Percentiles rank a stretch among this genome's conserved stretches.
phyloP scores from a whole-genome alignment of 2,113 vertebrate genomes.

The Gymnocephalus cernua region DNA sequence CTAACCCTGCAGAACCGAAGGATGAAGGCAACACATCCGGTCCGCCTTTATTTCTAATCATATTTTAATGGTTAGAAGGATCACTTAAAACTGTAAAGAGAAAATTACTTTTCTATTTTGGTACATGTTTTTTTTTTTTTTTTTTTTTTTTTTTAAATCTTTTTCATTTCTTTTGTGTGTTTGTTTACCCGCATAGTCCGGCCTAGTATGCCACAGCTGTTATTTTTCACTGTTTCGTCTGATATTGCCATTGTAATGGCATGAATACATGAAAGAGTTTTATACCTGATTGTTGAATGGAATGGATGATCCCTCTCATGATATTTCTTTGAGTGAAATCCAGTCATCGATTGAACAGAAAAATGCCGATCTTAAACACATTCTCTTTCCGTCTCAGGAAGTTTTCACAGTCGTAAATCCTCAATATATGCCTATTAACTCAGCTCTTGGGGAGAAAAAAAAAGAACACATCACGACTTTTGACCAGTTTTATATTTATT shows the following conservation, averaged over 20 bases:
- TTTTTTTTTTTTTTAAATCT: too few relatives aligned
- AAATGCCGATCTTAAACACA: background rate
- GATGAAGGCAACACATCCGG: background rate
- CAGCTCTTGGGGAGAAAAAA: background rate
- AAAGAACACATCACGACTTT: background rate
- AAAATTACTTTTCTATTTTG: slow-evolving; percentile 1
- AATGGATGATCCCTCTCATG: background rate
- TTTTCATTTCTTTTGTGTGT: slow-evolving; percentile 10
- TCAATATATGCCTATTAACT: background rate
- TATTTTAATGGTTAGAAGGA: slow-evolving; percentile 4
- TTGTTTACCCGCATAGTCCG: background rate
- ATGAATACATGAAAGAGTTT: background rate
- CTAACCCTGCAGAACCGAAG: background rate
- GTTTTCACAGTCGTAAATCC: background rate
- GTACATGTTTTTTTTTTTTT: too few relatives aligned
- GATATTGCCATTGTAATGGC: slow-evolving; percentile 21
- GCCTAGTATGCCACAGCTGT: background rate
- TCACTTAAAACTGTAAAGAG: slow-evolving; percentile 25
- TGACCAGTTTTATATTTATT: slow-evolving; percentile 17
- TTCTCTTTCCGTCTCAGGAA: slow-evolving; percentile 1
- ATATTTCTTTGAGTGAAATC: background rate
- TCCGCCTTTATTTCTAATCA: background rate
- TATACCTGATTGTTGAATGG: background rate
- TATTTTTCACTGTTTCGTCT: slow-evolving; percentile 4
- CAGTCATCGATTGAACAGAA: background rate